These are phyloP conservation scores for Diorhabda elongata DNA, from an alignment of 1,140 invertebrate genomes.

Conservation along the genomic window DNA sequence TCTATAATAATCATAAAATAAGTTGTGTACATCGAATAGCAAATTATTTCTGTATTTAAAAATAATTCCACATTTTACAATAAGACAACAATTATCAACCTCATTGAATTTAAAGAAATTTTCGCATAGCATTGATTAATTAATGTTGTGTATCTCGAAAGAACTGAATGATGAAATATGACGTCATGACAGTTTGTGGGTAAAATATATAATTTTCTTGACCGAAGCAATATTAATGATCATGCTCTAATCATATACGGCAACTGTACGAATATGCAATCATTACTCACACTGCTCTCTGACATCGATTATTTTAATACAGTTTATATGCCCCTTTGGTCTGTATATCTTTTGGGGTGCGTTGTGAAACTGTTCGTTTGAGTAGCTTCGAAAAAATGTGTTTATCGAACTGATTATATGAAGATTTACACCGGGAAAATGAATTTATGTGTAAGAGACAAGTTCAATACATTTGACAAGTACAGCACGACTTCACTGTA, in stretches of 20 bases:
- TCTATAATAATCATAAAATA: too few species aligned
- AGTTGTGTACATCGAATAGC: too few species aligned
- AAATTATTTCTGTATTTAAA: too few species aligned
- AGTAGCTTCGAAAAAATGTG: not conserved
- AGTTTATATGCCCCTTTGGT: not conserved
- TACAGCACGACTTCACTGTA: too few species aligned
- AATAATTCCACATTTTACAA: too few species aligned
- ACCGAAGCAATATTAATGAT: conserved; percentile 40
- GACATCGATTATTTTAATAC: conserved; percentile 3
- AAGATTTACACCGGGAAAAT: not conserved
- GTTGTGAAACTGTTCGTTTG: not conserved
- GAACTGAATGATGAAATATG: conserved; percentile 36
- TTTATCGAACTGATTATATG: not conserved
- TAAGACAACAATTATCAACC: too few species aligned
- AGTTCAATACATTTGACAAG: too few species aligned
- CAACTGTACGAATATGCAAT: conserved; percentile 32
- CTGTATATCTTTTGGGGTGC: not conserved
- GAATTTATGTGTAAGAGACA: not conserved
- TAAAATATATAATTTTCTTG: conserved; percentile 42
- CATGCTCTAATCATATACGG: conserved; percentile 37
- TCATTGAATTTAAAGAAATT: not conserved
- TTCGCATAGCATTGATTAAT: conserved; percentile 21
- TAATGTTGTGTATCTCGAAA: conserved; percentile 18
- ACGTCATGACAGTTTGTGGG: conserved; percentile 39
- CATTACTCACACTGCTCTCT: conserved; percentile 32